Conservation (phyloP, 2,888 invertebrate genomes). For the Synanthedon tipuliformis region DNA sequence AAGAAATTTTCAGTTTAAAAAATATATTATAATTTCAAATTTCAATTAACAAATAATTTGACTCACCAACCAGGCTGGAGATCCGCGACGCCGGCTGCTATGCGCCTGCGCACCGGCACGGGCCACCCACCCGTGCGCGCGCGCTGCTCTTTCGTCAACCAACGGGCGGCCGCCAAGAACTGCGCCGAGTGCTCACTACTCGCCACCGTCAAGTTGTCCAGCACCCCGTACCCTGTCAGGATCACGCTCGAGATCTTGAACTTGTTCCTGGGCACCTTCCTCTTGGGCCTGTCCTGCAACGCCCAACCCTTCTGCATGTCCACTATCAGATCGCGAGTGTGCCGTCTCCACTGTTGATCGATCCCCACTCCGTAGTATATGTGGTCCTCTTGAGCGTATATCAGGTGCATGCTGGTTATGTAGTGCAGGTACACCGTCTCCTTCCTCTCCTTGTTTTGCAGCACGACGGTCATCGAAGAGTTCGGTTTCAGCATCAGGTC, state of each 20-base stretch:
- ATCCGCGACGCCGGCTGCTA: constrained; percentile 79
- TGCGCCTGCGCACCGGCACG: constrained; percentile 84
- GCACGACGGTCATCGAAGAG: constrained; percentile 82
- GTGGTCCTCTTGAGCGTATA: constrained; percentile 81
- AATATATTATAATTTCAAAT: neutral
- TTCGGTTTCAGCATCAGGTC: constrained; percentile 81
- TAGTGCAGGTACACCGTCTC: constrained; percentile 87
- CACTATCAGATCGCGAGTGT: constrained; percentile 89
- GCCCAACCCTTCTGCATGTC: constrained; percentile 92
- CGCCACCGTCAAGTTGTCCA: constrained; percentile 83
- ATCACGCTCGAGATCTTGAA: constrained; percentile 76
- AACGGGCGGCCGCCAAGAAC: constrained; percentile 92
- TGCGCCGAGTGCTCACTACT: constrained; percentile 89
- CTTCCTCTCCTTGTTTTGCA: constrained; percentile 81
- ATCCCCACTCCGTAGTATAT: constrained; percentile 88
- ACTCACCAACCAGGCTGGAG: constrained; percentile 85
- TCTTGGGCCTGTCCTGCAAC: constrained; percentile 74
- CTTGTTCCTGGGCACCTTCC: constrained; percentile 77
- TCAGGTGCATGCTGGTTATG: constrained; percentile 78
- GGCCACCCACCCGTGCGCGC: constrained; percentile 90
- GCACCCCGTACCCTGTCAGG: constrained; percentile 77
- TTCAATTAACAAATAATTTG: too few species aligned
- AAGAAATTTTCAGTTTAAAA: neutral
- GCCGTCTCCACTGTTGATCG: constrained; percentile 76
- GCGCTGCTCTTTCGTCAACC: constrained; percentile 92